Percentiles rank a stretch among this genome's conserved stretches.
These are phyloP conservation scores for Paramuricea clavata DNA, from an alignment of 92 coral and sea anemone species.

Conservation along the genomic window DNA sequence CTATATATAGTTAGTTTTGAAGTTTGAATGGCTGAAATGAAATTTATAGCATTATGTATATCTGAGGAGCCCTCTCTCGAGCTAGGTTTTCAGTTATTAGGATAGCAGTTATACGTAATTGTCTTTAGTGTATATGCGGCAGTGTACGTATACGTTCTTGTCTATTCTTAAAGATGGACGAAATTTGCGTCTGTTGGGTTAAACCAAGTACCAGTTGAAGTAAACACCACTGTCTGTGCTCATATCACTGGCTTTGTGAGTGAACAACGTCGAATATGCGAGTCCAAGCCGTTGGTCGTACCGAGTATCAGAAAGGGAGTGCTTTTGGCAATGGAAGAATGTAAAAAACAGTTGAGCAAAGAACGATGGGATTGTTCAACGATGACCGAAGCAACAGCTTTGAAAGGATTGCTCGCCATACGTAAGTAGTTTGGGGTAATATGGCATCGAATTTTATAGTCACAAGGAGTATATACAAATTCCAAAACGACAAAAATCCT, in stretches of 20 bases:
- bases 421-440: constrained; percentile 64
- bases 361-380: constrained; percentile 97
- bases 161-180: constrained; percentile 17
- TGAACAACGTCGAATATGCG: constrained; percentile 84
- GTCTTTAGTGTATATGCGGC: no score
- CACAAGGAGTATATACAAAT: no score
- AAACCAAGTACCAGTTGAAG: constrained; percentile 23
- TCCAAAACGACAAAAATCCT: no score
- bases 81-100: not conserved
- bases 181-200: constrained; percentile 45
- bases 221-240: constrained; percentile 70
- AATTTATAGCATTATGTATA: no score
- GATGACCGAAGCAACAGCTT: constrained; percentile 81
- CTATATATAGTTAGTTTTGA: no score
- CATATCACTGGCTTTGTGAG: constrained; percentile 85
- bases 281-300: constrained; percentile 87
- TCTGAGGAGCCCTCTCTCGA: not conserved
- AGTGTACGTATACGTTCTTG: no score
- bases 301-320: constrained; percentile 91
- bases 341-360: constrained; percentile 85
- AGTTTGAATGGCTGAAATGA: no score
- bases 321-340: constrained; percentile 81
- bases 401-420: constrained; percentile 79
- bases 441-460: no score
- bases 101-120: no score